These are phyloP conservation scores for Ptilodon capucinus DNA, from an alignment of 2,888 invertebrate genomes.

Conservation along the genomic window DNA sequence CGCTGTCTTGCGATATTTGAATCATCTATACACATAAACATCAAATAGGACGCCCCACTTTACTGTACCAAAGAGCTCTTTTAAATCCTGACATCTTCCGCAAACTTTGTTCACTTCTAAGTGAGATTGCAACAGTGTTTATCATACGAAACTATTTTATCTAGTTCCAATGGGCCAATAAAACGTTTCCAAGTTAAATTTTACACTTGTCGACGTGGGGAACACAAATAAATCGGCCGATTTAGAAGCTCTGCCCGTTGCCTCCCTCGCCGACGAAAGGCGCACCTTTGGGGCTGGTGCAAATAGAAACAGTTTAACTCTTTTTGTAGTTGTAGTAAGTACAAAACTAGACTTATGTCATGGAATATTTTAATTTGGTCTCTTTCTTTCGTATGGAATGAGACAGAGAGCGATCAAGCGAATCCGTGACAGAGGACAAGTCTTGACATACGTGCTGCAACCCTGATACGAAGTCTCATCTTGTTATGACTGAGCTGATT, in stretches of 20 bases:
- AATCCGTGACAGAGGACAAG: no score
- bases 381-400: no score
- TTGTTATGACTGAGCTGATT: no score
- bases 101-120: conserved; percentile 8
- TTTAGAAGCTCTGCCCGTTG: conserved; percentile 48
- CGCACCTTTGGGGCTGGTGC: conserved; percentile 24
- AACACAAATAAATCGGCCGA: conserved; percentile 62
- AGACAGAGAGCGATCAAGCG: no score
- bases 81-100: conserved; percentile 3
- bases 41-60: conserved; percentile 9
- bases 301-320: conserved; percentile 3
- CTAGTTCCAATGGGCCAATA: conserved; percentile 52
- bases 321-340: no score
- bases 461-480: no score
- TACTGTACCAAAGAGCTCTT: conserved; percentile 3
- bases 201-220: conserved; percentile 51
- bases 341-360: no score
- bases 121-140: conserved; percentile 28
- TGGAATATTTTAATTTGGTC: no score
- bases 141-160: conserved; percentile 46
- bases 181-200: conserved; percentile 57
- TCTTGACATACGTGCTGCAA: no score
- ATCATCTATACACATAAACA: not conserved
- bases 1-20: no score
- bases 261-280: conserved; percentile 33